phyloP scores from a whole-genome alignment of 2,113 vertebrate genomes.

The Thymallus thymallus region DNA sequence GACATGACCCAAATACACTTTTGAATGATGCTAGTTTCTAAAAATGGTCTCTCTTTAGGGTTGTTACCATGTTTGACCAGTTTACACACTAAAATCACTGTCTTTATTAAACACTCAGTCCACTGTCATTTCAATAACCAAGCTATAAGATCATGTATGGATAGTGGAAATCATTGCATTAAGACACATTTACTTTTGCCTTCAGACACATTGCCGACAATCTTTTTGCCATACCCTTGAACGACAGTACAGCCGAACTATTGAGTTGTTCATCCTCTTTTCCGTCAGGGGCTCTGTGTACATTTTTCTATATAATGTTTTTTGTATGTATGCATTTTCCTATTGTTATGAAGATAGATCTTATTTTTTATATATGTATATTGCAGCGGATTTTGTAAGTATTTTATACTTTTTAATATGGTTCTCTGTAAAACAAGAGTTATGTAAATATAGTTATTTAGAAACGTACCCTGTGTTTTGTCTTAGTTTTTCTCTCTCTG shows the following conservation, averaged over 20 bases:
- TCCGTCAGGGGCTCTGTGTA: slow-evolving; percentile 46
- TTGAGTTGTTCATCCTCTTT: background rate
- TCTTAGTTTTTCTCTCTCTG: background rate
- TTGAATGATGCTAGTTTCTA: too few species aligned
- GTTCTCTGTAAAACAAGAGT: slow-evolving; percentile 78
- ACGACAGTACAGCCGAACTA: background rate
- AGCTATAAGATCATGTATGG: too few species aligned
- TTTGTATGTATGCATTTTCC: slow-evolving; percentile 73
- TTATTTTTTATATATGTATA: slow-evolving; percentile 86
- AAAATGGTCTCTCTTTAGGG: too few species aligned
- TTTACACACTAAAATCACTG: too few species aligned
- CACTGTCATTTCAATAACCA: too few species aligned
- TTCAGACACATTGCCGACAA: background rate
- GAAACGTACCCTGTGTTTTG: slow-evolving; percentile 46
- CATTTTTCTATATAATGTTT: slow-evolving; percentile 59
- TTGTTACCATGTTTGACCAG: too few species aligned
- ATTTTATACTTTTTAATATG: slow-evolving; percentile 83
- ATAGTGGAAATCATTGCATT: too few species aligned
- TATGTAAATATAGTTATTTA: slow-evolving; percentile 82
- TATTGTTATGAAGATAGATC: slow-evolving; percentile 73
- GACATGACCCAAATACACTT: too few species aligned
- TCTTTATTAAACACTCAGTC: too few species aligned
- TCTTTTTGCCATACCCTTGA: background rate
- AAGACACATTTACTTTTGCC: background rate
- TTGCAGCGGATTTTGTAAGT: slow-evolving; percentile 76